phyloP scores from a whole-genome alignment of 1,140 invertebrate species.

The Diplogasteroides magnus region DNA sequence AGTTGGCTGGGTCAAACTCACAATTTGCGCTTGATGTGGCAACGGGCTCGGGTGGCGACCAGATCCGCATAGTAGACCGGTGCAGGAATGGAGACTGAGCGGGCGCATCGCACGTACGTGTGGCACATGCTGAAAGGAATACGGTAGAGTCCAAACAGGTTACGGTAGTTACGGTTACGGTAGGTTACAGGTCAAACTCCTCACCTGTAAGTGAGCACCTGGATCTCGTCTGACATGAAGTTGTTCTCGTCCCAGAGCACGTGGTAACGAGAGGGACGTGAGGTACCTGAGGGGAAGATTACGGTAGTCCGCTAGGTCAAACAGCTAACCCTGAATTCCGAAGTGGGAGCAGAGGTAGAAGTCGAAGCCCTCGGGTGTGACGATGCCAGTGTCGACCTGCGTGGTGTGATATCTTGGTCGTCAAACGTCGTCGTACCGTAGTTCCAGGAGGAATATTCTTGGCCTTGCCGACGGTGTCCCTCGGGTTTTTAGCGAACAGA shows the following conservation, averaged over 20 bases:
- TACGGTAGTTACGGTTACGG: slow-evolving; percentile 64
- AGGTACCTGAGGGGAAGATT: too few species aligned
- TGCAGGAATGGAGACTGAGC: too few species aligned
- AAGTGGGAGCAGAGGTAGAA: slow-evolving; percentile 75
- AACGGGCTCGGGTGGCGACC: too few species aligned
- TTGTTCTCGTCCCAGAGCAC: slow-evolving; percentile 74
- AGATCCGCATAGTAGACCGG: slow-evolving; percentile 90
- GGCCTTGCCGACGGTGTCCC: slow-evolving; percentile 45
- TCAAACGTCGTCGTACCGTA: too few species aligned
- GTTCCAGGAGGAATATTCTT: slow-evolving; percentile 76
- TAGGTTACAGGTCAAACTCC: background rate
- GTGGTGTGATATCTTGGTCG: too few species aligned
- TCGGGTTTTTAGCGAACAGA: slow-evolving; percentile 62
- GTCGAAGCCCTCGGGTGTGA: slow-evolving; percentile 74
- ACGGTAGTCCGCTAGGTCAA: too few species aligned
- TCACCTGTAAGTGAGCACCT: slow-evolving; percentile 65
- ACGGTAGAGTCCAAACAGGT: slow-evolving; percentile 83
- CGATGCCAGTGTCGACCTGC: slow-evolving; percentile 77
- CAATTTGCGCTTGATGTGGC: slow-evolving; percentile 42
- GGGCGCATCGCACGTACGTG: too few species aligned
- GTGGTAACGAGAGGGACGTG: slow-evolving; percentile 79
- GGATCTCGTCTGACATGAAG: slow-evolving; percentile 71
- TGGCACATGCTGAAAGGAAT: slow-evolving; percentile 76
- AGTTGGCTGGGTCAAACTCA: too few species aligned
- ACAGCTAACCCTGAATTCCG: slow-evolving; percentile 72